phyloP scores from a whole-genome alignment of 2,113 vertebrate genomes.

The Dipodomys merriami region DNA sequence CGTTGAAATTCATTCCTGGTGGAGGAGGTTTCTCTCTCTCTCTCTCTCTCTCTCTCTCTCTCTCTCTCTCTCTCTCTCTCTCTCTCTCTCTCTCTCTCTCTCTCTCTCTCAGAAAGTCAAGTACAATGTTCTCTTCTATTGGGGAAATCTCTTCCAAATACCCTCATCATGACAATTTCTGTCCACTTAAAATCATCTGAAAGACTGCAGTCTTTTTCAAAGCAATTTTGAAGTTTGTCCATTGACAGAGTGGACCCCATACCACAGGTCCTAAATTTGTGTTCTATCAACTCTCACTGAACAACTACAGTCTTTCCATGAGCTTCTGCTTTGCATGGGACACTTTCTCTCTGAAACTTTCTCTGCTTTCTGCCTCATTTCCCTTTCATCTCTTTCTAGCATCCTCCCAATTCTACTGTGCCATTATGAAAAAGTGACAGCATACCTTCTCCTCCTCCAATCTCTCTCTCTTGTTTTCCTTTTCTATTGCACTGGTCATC shows the following conservation, averaged over 20 bases:
- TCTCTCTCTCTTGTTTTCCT: background rate
- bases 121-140: no score
- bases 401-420: background rate
- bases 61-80: no score
- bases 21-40: no score
- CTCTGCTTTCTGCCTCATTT: background rate
- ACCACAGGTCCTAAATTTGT: background rate
- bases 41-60: no score
- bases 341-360: background rate
- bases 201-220: background rate
- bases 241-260: background rate
- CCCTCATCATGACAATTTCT: background rate
- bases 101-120: no score
- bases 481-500: background rate
- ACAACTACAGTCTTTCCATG: background rate
- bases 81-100: no score
- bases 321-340: background rate
- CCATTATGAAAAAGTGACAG: background rate
- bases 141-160: no score
- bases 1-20: no score
- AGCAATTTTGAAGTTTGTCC: background rate
- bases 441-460: background rate
- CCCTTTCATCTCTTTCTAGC: background rate
- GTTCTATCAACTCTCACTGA: background rate
- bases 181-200: constrained; percentile 11